A percentile compares a stretch with the other conserved stretches of the same genome.
These are phyloP conservation scores for Scaptomyza graminum DNA, from an alignment of 1,140 invertebrate genomes.

Conservation along the genomic window DNA sequence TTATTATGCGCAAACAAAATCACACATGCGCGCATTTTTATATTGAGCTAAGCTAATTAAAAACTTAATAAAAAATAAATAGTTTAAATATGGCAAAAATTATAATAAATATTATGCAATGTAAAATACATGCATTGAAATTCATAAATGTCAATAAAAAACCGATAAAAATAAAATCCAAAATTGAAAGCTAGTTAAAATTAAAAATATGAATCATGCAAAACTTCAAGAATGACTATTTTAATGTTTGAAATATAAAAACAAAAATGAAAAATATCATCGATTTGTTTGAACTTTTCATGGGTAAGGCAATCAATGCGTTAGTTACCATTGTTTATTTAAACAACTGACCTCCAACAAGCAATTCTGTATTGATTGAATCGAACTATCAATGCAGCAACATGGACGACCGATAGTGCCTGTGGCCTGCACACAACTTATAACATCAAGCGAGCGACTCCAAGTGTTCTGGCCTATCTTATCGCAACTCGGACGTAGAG, in stretches of 20 bases:
- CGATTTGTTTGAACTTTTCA: conserved; percentile 62
- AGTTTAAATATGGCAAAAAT: conserved; percentile 59
- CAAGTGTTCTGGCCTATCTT: conserved; percentile 65
- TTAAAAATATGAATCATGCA: conserved; percentile 75
- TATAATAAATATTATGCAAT: conserved; percentile 61
- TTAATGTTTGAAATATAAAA: conserved; percentile 83
- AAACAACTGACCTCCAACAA: conserved; percentile 83
- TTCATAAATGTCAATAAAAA: conserved; percentile 72
- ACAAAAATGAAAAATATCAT: conserved; percentile 49
- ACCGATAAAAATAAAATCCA: conserved; percentile 53
- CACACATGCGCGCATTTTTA: conserved; percentile 68
- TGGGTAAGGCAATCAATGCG: conserved; percentile 31
- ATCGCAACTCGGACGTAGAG: conserved; percentile 71
- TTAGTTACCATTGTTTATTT: conserved; percentile 54
- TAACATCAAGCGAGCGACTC: conserved; percentile 38
- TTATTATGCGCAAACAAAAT: conserved; percentile 66
- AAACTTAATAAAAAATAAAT: conserved; percentile 65
- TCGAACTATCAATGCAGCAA: conserved; percentile 34
- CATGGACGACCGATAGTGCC: conserved; percentile 58
- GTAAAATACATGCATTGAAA: conserved; percentile 76
- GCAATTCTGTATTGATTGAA: conserved; percentile 74
- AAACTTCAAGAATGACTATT: conserved; percentile 76
- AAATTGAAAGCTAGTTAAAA: conserved; percentile 83
- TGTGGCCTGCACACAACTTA: conserved; percentile 36
- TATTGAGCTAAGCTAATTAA: conserved; percentile 82